Conservation (phyloP, 64 coral and sea anemone species). For the Astreopora myriophthalma region DNA sequence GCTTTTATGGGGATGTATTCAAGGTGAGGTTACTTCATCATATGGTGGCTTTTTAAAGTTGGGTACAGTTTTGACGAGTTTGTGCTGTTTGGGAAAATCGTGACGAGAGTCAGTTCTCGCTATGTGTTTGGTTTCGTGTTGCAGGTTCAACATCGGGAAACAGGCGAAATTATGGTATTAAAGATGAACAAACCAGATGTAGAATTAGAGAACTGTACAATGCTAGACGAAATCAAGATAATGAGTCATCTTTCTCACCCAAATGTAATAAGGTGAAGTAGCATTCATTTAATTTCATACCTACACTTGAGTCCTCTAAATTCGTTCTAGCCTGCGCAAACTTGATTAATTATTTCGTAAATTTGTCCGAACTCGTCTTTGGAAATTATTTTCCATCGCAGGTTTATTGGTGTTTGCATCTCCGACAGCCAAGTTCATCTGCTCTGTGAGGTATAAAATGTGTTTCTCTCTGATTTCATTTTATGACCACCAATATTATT, state of each 20-base stretch:
- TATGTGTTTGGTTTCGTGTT: slow-evolving; percentile 37
- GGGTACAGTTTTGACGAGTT: not conserved
- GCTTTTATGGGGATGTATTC: slow-evolving; percentile 87
- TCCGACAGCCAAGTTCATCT: slow-evolving; percentile 63
- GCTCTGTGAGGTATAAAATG: slow-evolving; percentile 74
- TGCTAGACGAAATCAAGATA: slow-evolving; percentile 64
- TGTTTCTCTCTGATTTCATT: not conserved
- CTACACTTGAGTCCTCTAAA: not conserved
- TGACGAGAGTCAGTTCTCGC: not conserved
- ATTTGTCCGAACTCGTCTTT: not conserved
- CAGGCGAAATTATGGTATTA: slow-evolving; percentile 82
- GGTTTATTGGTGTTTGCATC: slow-evolving; percentile 78
- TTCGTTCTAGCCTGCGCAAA: too few relatives aligned
- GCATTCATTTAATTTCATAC: not conserved
- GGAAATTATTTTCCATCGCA: not conserved
- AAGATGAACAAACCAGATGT: slow-evolving; percentile 68
- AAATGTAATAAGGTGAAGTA: slow-evolving; percentile 69
- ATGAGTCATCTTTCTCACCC: slow-evolving; percentile 81
- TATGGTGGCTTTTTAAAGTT: not conserved
- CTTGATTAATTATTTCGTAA: too few relatives aligned
- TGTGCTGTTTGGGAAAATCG: not conserved
- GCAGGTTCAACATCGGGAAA: slow-evolving; percentile 72
- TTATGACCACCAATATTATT: too few relatives aligned
- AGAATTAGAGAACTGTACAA: not conserved
- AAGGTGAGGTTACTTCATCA: slow-evolving; percentile 46